A percentile compares a stretch with the other conserved stretches of the same genome.
Evolutionary conservation across 2,797 vertebrate genomes (phyloP).

Genomic region (Pangasius djambal): DNA sequence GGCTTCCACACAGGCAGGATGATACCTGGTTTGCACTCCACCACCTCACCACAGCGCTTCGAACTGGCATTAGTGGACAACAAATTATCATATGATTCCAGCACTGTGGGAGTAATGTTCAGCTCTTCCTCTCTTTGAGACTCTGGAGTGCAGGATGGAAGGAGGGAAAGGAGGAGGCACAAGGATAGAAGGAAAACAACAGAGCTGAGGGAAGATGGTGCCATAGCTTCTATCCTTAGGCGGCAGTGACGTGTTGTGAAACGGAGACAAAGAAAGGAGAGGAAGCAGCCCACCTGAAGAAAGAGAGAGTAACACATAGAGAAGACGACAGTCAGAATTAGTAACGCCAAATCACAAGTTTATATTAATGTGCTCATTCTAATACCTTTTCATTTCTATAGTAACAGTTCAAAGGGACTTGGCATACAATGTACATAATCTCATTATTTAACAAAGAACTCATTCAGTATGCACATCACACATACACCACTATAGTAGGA

Average conservation of each 20-base stretch:
- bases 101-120: neutral
- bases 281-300: constrained; percentile 63
- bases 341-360: neutral
- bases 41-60: constrained; percentile 45
- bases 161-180: constrained; percentile 44
- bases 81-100: constrained; percentile 32
- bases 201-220: constrained; percentile 19
- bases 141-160: constrained; percentile 54
- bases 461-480: neutral
- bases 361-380: neutral
- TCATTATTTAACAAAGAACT: neutral
- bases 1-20: constrained; percentile 89
- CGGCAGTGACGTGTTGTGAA: constrained; percentile 37
- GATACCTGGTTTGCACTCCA: constrained; percentile 83
- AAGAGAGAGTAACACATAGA: constrained; percentile 13
- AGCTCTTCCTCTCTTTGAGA: constrained; percentile 55
- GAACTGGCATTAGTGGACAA: neutral
- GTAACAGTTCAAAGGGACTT: neutral
- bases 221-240: constrained; percentile 38
- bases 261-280: constrained; percentile 57
- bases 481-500: neutral
- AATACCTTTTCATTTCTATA: neutral
- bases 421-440: neutral
- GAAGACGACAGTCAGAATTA: neutral
- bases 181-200: constrained; percentile 54